A percentile compares a stretch with the other conserved stretches of the same genome.
Conservation (phyloP, 2,797 vertebrate genomes). For the Tiaroga cobitis region DNA sequence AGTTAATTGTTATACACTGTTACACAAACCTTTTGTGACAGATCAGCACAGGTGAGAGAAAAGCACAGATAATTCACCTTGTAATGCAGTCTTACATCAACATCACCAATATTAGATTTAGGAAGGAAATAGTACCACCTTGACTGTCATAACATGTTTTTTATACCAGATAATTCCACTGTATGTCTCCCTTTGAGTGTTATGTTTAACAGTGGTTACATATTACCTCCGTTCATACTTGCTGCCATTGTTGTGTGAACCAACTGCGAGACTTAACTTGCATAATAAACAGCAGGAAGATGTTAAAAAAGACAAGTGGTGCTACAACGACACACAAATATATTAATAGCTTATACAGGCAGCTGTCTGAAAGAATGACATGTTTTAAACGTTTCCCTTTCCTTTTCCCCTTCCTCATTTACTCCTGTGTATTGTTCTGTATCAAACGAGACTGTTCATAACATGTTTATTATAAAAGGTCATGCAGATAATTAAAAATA, state of each 20-base stretch:
- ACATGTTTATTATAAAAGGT: conserved; percentile 28
- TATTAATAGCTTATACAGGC: conserved; percentile 44
- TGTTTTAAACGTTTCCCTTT: conserved; percentile 56
- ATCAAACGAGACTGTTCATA: conserved; percentile 37
- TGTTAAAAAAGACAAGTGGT: conserved; percentile 26
- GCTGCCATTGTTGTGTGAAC: neutral
- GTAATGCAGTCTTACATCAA: conserved; percentile 42
- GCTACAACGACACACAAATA: neutral
- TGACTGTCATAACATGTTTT: neutral
- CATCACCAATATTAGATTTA: conserved; percentile 44
- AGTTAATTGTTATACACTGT: neutral
- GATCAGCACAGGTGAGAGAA: conserved; percentile 5
- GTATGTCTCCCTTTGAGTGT: neutral
- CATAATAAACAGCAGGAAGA: conserved; percentile 23
- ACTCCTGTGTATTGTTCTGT: conserved; percentile 45
- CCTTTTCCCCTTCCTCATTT: conserved; percentile 46
- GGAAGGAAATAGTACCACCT: conserved; percentile 44
- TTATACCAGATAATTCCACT: neutral
- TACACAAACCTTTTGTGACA: conserved; percentile 27
- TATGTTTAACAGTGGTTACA: conserved; percentile 3
- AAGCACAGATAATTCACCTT: conserved; percentile 30
- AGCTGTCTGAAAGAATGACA: conserved; percentile 42
- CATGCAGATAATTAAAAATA: neutral
- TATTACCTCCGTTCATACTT: neutral
- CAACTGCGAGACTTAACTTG: neutral